These are phyloP conservation scores for Adineta ricciae DNA, from an alignment of 2,888 invertebrate species.

Conservation along the genomic window DNA sequence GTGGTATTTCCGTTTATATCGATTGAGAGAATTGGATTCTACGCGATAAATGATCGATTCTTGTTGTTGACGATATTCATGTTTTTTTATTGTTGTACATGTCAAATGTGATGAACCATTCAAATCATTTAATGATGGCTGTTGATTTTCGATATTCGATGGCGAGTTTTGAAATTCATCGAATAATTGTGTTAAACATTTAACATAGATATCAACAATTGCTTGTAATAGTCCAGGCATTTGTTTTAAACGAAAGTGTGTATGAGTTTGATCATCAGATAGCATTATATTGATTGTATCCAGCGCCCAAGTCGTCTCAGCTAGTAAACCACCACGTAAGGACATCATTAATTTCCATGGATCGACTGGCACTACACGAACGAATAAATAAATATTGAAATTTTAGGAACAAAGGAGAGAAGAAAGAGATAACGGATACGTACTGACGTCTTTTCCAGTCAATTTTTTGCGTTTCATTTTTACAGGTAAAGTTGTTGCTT, in stretches of 20 bases:
- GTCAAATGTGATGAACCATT: conserved; percentile 21
- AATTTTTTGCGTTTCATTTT: conserved; percentile 66
- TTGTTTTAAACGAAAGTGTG: conserved; percentile 81
- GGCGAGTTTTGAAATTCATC: conserved; percentile 20
- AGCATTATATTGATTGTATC: conserved; percentile 88
- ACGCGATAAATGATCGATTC: background rate
- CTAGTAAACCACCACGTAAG: conserved; percentile 80
- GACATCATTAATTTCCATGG: conserved; percentile 98
- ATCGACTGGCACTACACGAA: conserved; percentile 73
- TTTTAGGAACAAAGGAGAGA: background rate
- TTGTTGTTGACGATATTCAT: background rate
- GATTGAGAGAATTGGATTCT: background rate
- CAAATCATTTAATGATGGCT: conserved; percentile 15
- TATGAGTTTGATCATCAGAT: conserved; percentile 83
- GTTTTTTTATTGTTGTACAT: conserved; percentile 16
- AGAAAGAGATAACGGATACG: background rate
- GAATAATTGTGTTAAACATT: conserved; percentile 31
- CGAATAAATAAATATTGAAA: background rate
- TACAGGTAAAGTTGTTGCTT: conserved; percentile 62
- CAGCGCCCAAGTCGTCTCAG: conserved; percentile 93
- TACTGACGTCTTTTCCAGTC: conserved; percentile 60
- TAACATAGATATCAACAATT: conserved; percentile 42
- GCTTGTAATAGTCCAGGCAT: conserved; percentile 85
- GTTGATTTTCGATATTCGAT: conserved; percentile 20
- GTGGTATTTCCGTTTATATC: background rate